A percentile compares a stretch with the other conserved stretches of the same genome.
Conservation (phyloP, 2,888 invertebrate species). For the Nomada lathburiana region DNA sequence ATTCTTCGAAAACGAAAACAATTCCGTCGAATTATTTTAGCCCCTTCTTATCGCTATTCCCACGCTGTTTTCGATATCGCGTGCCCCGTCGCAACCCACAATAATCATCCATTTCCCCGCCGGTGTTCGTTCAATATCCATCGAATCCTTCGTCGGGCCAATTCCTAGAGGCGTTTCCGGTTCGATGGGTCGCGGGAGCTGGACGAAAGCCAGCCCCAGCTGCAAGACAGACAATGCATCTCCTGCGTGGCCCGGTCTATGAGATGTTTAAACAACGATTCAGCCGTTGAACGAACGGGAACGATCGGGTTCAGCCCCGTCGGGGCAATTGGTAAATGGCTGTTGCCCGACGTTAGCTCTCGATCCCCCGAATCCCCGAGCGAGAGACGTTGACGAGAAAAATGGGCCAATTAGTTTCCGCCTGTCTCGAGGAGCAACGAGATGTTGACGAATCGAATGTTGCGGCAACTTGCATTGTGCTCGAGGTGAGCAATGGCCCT, state of each 20-base stretch:
- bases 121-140: constrained; percentile 54
- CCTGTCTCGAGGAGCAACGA: constrained; percentile 37
- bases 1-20: no score
- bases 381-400: constrained; percentile 40
- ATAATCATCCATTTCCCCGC: not conserved
- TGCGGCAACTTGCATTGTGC: constrained; percentile 11
- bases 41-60: not conserved
- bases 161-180: constrained; percentile 34
- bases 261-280: constrained; percentile 59
- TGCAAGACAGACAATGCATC: constrained; percentile 36
- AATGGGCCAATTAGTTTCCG: constrained; percentile 51
- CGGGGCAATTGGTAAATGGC: constrained; percentile 54
- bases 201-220: constrained; percentile 25
- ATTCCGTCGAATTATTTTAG: not conserved
- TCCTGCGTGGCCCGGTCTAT: constrained; percentile 21
- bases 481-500: not conserved
- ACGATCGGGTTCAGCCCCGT: constrained; percentile 27
- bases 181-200: constrained; percentile 35
- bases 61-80: not conserved
- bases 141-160: constrained; percentile 30
- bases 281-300: not conserved
- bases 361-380: constrained; percentile 3
- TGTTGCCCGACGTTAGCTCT: constrained; percentile 17
- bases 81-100: not conserved
- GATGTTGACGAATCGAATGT: constrained; percentile 43